These are phyloP conservation scores for Protonemura montana DNA, from an alignment of 2,888 invertebrate species.

Conservation along the genomic window DNA sequence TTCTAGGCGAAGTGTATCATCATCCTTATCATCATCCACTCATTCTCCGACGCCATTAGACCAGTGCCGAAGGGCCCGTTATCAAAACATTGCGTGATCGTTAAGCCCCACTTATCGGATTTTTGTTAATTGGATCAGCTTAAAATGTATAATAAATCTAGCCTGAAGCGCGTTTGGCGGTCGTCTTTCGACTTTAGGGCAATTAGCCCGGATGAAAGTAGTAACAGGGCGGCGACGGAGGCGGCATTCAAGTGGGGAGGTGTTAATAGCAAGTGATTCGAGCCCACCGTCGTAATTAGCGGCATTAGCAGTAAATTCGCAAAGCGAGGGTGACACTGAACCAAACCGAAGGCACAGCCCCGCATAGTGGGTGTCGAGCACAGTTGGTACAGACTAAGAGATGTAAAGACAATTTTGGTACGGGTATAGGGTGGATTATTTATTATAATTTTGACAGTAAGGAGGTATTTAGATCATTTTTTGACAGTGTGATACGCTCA, in stretches of 20 bases:
- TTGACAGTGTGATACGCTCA: too few species aligned
- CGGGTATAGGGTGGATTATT: too few species aligned
- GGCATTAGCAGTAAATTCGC: constrained; percentile 13
- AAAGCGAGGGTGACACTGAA: constrained; percentile 1
- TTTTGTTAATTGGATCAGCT: not conserved
- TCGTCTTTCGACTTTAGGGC: not conserved
- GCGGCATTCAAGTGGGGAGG: constrained; percentile 9
- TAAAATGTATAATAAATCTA: not conserved
- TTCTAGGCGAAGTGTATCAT: too few species aligned
- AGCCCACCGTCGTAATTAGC: constrained; percentile 12
- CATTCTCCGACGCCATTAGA: too few species aligned
- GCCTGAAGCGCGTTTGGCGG: not conserved
- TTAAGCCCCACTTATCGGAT: too few species aligned
- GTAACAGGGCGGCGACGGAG: not conserved
- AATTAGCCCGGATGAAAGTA: not conserved
- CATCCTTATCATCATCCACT: too few species aligned
- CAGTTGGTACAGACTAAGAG: not conserved
- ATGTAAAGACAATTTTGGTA: too few species aligned
- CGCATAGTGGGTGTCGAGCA: not conserved
- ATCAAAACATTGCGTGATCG: too few species aligned
- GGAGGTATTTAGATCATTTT: too few species aligned
- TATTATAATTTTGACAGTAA: too few species aligned
- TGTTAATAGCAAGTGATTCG: constrained; percentile 8
- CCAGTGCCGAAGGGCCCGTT: too few species aligned
- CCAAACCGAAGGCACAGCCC: not conserved